Conservation (phyloP, 2,888 invertebrate genomes). For the Linnaemya tessellans region DNA sequence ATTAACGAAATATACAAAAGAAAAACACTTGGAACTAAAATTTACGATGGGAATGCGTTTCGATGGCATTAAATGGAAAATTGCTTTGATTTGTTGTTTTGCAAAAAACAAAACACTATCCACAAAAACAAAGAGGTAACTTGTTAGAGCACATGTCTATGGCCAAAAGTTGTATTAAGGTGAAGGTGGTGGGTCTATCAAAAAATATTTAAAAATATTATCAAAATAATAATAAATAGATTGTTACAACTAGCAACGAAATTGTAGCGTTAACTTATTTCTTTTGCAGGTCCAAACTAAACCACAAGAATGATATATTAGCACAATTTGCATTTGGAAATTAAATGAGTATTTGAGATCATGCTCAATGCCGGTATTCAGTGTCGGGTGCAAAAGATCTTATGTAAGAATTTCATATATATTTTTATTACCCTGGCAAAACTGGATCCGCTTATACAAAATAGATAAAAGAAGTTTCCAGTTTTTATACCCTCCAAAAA, state of each 20-base stretch:
- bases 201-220: conserved; percentile 15
- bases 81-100: conserved; percentile 73
- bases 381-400: no score
- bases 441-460: no score
- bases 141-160: conserved; percentile 34
- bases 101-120: conserved; percentile 30
- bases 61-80: conserved; percentile 75
- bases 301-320: no score
- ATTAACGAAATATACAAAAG: conserved; percentile 3
- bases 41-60: conserved; percentile 75
- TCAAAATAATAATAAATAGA: not conserved
- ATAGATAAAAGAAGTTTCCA: no score
- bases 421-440: no score
- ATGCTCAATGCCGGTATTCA: no score
- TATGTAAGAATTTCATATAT: no score
- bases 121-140: conserved; percentile 26
- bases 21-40: conserved; percentile 56
- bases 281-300: no score
- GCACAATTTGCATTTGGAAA: no score
- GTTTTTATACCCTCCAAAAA: no score
- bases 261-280: no score
- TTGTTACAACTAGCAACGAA: conserved; percentile 23
- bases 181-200: conserved; percentile 66
- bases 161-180: conserved; percentile 43
- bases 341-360: no score